Conservation (phyloP, 1,140 invertebrate species). For the Rhizoglyphus robini region DNA sequence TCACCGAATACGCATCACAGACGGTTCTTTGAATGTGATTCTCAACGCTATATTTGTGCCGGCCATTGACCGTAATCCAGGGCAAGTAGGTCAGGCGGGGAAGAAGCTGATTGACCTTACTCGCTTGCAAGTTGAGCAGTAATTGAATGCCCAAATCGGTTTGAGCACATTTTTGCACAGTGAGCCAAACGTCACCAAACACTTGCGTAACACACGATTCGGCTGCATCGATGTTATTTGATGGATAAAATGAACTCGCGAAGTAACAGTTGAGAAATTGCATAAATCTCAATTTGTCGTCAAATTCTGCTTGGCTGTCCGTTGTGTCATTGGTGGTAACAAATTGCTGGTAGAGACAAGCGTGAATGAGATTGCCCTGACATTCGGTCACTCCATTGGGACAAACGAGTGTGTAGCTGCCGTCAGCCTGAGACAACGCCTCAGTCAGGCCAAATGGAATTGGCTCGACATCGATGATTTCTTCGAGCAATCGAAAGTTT, state of each 20-base stretch:
- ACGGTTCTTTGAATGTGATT: slow-evolving; percentile 18
- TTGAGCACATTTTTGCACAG: slow-evolving; percentile 2
- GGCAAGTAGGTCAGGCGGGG: slow-evolving; percentile 15
- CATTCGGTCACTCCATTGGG: not conserved
- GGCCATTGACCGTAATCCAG: slow-evolving; percentile 18
- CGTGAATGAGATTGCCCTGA: slow-evolving; percentile 11
- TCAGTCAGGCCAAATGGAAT: slow-evolving; percentile 16
- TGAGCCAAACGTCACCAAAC: not conserved
- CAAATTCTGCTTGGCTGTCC: not conserved
- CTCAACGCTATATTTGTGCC: slow-evolving; percentile 16
- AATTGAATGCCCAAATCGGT: not conserved
- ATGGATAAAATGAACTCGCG: not conserved
- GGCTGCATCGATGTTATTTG: not conserved
- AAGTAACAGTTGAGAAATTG: slow-evolving; percentile 21
- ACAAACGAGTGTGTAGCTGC: not conserved
- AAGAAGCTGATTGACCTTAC: slow-evolving; percentile 7
- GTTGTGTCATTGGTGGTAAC: slow-evolving; percentile 15
- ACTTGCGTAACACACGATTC: not conserved
- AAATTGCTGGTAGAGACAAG: slow-evolving; percentile 15
- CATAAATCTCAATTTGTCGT: slow-evolving; percentile 17
- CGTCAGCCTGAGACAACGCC: not conserved
- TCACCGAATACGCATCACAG: slow-evolving; percentile 20
- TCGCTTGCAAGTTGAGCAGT: not conserved
- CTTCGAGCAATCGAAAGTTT: slow-evolving; percentile 20
- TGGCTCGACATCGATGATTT: slow-evolving; percentile 19